phyloP scores from a whole-genome alignment of 2,888 invertebrate genomes.

The Diaperis boleti region DNA sequence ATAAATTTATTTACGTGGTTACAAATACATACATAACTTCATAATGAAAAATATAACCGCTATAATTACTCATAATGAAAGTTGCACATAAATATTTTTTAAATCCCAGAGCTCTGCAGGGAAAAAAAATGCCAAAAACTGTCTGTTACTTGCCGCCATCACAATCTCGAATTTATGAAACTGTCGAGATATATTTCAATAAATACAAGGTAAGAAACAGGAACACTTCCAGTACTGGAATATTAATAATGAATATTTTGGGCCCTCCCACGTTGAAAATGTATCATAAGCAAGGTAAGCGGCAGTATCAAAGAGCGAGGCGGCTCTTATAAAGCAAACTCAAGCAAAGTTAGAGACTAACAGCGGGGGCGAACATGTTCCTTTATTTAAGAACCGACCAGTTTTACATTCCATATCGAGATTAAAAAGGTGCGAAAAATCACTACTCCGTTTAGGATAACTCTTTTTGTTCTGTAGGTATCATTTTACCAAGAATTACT shows the following conservation, averaged over 20 bases:
- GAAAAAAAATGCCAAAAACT: conserved; percentile 36
- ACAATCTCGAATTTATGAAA: conserved; percentile 45
- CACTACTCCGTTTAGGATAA: not conserved
- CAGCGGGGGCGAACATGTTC: conserved; percentile 39
- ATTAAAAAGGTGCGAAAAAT: conserved; percentile 16
- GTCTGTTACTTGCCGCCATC: conserved; percentile 35
- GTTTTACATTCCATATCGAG: conserved; percentile 16
- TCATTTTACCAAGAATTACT: too few species aligned
- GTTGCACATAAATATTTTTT: not conserved
- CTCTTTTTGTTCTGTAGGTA: not conserved
- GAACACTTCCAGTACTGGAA: conserved; percentile 48
- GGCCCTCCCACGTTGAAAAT: conserved; percentile 63
- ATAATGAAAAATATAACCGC: conserved; percentile 19
- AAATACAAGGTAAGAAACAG: conserved; percentile 48
- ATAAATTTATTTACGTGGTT: conserved; percentile 4
- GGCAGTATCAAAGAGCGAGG: conserved; percentile 56
- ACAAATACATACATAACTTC: conserved; percentile 8
- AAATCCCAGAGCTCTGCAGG: not conserved
- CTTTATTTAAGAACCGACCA: conserved; percentile 30
- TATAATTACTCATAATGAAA: conserved; percentile 28
- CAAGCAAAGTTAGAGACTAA: conserved; percentile 42
- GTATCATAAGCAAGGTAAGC: conserved; percentile 54
- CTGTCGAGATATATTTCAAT: conserved; percentile 46
- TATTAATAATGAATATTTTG: conserved; percentile 58
- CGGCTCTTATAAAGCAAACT: conserved; percentile 51